A percentile compares a stretch with the other conserved stretches of the same genome.
phyloP scores from a whole-genome alignment of 2,797 vertebrate species.

The Acrossocheilus fasciatus region DNA sequence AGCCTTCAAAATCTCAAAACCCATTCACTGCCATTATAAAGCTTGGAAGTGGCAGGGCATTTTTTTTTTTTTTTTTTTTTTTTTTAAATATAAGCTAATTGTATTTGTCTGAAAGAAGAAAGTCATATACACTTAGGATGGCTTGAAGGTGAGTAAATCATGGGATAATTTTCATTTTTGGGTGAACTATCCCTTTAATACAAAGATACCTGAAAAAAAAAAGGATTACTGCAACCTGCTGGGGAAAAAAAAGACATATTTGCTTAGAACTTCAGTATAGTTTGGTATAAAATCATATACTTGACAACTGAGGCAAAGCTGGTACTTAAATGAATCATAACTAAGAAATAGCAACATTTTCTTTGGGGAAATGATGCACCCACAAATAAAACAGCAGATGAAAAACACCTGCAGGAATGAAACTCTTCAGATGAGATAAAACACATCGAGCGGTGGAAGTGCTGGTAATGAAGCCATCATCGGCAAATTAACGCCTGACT shows the following conservation, averaged over 20 bases:
- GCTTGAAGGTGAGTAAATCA: too few relatives aligned
- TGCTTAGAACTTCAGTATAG: neutral
- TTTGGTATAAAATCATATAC: neutral
- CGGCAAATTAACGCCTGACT: neutral
- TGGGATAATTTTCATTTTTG: too few relatives aligned
- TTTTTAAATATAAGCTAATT: neutral
- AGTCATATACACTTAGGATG: neutral
- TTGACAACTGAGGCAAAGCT: neutral
- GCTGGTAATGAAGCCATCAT: conserved; percentile 4
- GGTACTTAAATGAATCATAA: neutral
- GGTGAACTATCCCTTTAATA: too few relatives aligned
- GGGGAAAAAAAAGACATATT: neutral
- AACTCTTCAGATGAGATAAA: conserved; percentile 15
- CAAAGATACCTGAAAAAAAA: neutral
- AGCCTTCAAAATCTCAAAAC: neutral
- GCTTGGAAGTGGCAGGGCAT: neutral
- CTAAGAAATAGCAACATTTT: neutral
- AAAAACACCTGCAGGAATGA: neutral
- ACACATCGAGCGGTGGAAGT: neutral
- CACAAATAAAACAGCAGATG: neutral
- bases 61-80: too few relatives aligned
- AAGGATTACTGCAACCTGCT: neutral
- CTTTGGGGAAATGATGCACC: neutral
- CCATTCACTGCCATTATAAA: neutral
- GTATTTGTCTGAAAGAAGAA: too few relatives aligned